Percentiles rank a stretch among this genome's conserved stretches.
These are phyloP conservation scores for Pomatorhinus ruficollis DNA, from an alignment of 2,113 vertebrate species.

Conservation along the genomic window DNA sequence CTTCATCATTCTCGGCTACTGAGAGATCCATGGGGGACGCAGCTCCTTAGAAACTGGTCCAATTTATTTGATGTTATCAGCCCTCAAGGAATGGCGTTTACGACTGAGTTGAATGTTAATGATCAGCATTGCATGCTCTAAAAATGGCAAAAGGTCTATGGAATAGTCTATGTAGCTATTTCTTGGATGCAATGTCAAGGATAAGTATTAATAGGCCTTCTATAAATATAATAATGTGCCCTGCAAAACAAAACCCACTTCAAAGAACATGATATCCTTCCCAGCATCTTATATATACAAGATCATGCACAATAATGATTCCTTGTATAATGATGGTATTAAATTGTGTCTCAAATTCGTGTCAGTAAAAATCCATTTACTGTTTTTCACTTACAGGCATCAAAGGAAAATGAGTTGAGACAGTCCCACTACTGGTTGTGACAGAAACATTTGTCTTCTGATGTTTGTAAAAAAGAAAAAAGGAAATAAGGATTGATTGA, in stretches of 20 bases:
- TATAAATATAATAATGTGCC: constrained; percentile 39
- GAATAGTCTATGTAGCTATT: constrained; percentile 14
- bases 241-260: not conserved
- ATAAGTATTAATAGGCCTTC: constrained; percentile 57
- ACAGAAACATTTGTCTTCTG: constrained; percentile 30
- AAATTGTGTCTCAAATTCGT: not conserved
- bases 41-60: not conserved
- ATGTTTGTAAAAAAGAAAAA: not conserved
- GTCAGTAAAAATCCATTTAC: constrained; percentile 34
- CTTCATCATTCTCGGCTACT: not conserved
- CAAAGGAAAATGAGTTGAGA: not conserved
- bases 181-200: constrained; percentile 21
- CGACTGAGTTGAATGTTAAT: constrained; percentile 26
- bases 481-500: not conserved
- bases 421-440: not conserved
- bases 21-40: not conserved
- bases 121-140: constrained; percentile 28
- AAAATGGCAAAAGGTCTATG: constrained; percentile 26
- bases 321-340: not conserved
- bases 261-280: constrained; percentile 20
- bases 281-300: not conserved
- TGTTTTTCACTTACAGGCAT: constrained; percentile 18
- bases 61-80: constrained; percentile 20
- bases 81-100: not conserved
- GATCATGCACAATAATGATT: not conserved